These are phyloP conservation scores for Dermatophagoides farinae DNA, from an alignment of 1,140 invertebrate genomes.

Conservation along the genomic window DNA sequence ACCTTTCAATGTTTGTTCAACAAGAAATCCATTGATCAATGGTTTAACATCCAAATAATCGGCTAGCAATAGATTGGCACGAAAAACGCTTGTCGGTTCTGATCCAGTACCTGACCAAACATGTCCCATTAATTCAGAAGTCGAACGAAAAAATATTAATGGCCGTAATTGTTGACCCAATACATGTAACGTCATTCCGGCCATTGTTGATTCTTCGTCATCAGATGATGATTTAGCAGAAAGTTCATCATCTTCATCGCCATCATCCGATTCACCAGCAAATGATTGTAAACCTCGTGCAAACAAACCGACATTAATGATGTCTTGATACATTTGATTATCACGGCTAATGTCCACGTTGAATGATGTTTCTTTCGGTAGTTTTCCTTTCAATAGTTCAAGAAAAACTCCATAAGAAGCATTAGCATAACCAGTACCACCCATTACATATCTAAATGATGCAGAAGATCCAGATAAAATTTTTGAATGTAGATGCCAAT, in stretches of 20 bases:
- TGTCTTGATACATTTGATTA: constrained; percentile 21
- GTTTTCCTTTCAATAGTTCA: constrained; percentile 46
- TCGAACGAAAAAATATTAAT: constrained; percentile 60
- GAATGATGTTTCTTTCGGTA: constrained; percentile 51
- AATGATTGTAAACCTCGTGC: constrained; percentile 49
- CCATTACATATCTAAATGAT: constrained; percentile 10
- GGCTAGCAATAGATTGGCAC: constrained; percentile 49
- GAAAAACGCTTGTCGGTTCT: constrained; percentile 56
- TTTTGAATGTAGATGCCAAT: constrained; percentile 29
- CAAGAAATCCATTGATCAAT: constrained; percentile 48
- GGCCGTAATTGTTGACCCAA: constrained; percentile 55
- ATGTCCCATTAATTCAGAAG: constrained; percentile 66
- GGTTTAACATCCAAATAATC: constrained; percentile 46
- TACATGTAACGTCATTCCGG: constrained; percentile 61
- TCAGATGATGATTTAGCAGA: constrained; percentile 15
- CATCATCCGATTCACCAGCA: constrained; percentile 19
- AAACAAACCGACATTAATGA: constrained; percentile 46
- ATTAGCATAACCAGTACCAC: constrained; percentile 29
- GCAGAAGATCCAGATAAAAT: constrained; percentile 16
- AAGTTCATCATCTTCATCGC: not conserved
- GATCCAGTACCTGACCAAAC: constrained; percentile 65
- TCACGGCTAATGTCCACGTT: constrained; percentile 39
- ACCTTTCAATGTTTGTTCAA: constrained; percentile 44
- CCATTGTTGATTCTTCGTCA: constrained; percentile 38
- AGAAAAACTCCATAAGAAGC: constrained; percentile 47